A percentile compares a stretch with the other conserved stretches of the same genome.
phyloP scores from a whole-genome alignment of 2,888 invertebrate species.

The Netelia inedita region DNA sequence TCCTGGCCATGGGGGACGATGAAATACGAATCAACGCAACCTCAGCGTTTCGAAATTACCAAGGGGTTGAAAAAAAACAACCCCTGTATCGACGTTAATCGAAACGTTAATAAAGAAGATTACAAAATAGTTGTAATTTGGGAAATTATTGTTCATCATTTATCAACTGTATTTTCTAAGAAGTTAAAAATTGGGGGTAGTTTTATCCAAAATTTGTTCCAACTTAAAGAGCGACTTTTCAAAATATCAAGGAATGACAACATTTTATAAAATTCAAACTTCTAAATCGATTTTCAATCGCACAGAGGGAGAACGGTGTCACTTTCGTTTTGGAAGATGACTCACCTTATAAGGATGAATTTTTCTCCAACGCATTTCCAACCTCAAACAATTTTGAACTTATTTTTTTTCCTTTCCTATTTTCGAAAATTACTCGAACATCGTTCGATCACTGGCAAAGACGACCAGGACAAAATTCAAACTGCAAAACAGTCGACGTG shows the following conservation, averaged over 20 bases:
- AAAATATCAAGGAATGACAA: not conserved
- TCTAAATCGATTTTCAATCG: not conserved
- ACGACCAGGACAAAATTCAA: constrained; percentile 13
- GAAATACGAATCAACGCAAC: constrained; percentile 64
- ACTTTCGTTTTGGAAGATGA: too few relatives aligned
- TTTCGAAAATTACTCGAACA: too few relatives aligned
- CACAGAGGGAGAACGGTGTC: not conserved
- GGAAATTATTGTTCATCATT: too few relatives aligned
- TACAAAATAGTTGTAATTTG: too few relatives aligned
- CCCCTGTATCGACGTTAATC: constrained; percentile 15
- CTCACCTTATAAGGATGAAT: too few relatives aligned
- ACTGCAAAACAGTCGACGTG: not conserved
- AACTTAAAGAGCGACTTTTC: not conserved
- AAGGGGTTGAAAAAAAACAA: constrained; percentile 41
- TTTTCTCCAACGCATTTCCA: too few relatives aligned
- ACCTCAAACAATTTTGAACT: too few relatives aligned
- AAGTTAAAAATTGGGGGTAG: too few relatives aligned
- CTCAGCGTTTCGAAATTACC: constrained; percentile 62
- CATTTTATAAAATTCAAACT: not conserved
- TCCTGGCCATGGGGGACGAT: constrained; percentile 58
- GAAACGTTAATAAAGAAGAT: too few relatives aligned
- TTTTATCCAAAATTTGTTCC: too few relatives aligned
- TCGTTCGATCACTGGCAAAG: not conserved
- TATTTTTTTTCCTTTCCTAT: too few relatives aligned
- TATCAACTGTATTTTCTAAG: too few relatives aligned